A percentile compares a stretch with the other conserved stretches of the same genome.
phyloP scores from a whole-genome alignment of 2,888 invertebrate species.

The Aleiodes alternator region DNA sequence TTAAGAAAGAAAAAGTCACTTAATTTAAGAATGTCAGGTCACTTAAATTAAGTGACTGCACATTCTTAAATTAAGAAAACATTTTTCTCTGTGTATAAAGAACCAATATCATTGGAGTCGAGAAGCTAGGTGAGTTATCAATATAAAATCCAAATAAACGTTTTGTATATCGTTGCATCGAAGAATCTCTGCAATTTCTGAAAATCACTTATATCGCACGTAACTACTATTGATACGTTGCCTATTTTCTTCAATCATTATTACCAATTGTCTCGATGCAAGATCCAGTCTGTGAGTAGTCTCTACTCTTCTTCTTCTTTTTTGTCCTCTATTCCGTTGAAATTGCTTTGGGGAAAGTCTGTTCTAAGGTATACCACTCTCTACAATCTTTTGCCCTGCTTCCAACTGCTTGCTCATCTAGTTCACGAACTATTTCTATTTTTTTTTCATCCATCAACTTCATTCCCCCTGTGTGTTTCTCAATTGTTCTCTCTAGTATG shows the following conservation, averaged over 20 bases:
- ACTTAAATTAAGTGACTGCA: too few relatives aligned
- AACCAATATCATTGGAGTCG: too few relatives aligned
- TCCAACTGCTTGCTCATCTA: constrained; percentile 26
- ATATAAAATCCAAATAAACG: too few relatives aligned
- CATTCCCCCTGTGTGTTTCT: constrained; percentile 9
- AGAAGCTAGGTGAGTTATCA: too few relatives aligned
- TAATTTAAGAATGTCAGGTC: too few relatives aligned
- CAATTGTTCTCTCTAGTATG: neutral
- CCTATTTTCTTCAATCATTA: too few relatives aligned
- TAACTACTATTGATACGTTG: constrained; percentile 2
- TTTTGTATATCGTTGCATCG: too few relatives aligned
- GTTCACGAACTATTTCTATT: constrained; percentile 22
- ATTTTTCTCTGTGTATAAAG: too few relatives aligned
- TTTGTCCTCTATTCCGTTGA: neutral
- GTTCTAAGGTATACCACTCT: neutral
- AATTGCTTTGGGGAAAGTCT: neutral
- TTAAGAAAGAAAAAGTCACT: too few relatives aligned
- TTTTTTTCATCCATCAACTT: neutral
- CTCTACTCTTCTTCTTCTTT: neutral
- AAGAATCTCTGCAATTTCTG: neutral
- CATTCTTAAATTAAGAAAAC: too few relatives aligned
- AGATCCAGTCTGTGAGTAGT: neutral
- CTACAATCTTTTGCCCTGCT: constrained; percentile 1
- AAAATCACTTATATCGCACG: constrained; percentile 23
- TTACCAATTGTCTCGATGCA: constrained; percentile 9